Evolutionary conservation across 2,113 vertebrate genomes (phyloP).

Genomic region (Dicaeum eximium): DNA sequence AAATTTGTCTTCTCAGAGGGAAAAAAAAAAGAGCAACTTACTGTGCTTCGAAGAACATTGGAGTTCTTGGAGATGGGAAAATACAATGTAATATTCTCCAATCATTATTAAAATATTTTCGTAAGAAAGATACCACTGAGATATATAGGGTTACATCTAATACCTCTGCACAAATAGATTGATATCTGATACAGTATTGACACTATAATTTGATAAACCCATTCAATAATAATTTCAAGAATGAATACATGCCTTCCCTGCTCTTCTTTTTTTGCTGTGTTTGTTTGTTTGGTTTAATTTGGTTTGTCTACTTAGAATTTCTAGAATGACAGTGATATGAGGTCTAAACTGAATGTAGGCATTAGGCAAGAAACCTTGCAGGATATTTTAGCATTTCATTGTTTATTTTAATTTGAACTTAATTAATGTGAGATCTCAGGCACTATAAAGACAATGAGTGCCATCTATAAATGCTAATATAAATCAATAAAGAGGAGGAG

Average conservation of each 20-base stretch:
- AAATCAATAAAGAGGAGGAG: slow-evolving; percentile 34
- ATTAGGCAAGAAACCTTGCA: neutral
- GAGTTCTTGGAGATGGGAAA: neutral
- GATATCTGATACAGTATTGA: neutral
- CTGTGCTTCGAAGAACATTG: neutral
- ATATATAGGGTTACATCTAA: neutral
- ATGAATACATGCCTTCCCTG: neutral
- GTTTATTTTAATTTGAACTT: slow-evolving; percentile 46
- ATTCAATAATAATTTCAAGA: neutral
- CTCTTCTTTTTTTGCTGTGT: neutral
- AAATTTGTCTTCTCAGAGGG: neutral
- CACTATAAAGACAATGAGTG: slow-evolving; percentile 27
- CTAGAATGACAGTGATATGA: neutral
- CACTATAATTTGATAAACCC: neutral
- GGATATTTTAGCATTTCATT: neutral
- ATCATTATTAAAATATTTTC: neutral
- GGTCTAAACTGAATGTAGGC: neutral
- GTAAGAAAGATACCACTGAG: neutral
- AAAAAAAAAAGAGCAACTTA: neutral
- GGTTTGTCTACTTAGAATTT: neutral
- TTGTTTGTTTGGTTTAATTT: neutral
- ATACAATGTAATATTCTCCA: neutral
- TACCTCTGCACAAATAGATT: neutral
- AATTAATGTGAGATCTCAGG: slow-evolving; percentile 36
- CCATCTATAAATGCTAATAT: slow-evolving; percentile 43